Percentiles rank a stretch among this genome's conserved stretches.
phyloP scores from a whole-genome alignment of 2,113 vertebrate species.

The Eira barbara region DNA sequence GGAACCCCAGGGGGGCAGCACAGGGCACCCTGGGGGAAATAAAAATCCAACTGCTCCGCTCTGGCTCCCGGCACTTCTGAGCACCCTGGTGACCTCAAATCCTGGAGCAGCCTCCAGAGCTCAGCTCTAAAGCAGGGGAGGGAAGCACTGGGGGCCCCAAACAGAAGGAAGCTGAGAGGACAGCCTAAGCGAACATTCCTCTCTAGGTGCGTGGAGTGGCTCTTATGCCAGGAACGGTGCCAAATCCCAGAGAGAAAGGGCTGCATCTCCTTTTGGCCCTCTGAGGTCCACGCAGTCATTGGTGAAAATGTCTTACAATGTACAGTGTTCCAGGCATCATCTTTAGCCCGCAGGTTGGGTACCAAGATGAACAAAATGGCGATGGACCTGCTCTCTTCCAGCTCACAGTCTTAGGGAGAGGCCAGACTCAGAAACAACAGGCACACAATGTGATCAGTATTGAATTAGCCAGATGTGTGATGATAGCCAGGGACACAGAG shows the following conservation, averaged over 20 bases:
- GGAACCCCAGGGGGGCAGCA: neutral
- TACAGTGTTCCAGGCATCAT: neutral
- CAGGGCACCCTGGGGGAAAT: neutral
- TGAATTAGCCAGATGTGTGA: neutral
- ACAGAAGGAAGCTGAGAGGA: neutral
- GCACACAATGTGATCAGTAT: neutral
- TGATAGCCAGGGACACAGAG: neutral
- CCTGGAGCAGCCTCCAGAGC: neutral
- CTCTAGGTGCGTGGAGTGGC: neutral
- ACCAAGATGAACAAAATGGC: neutral
- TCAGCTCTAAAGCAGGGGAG: neutral
- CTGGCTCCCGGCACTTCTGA: neutral
- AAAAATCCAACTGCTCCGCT: neutral
- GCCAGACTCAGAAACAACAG: neutral
- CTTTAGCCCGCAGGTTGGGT: neutral
- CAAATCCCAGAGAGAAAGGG: neutral
- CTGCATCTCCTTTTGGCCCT: neutral
- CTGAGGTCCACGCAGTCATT: neutral
- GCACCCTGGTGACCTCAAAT: neutral
- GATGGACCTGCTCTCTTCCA: neutral
- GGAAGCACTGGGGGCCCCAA: neutral
- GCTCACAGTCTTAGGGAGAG: neutral
- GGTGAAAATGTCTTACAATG: neutral
- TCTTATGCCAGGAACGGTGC: neutral
- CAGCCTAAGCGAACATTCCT: neutral